phyloP scores from a whole-genome alignment of 2,888 invertebrate genomes.

The Synergus gifuensis region DNA sequence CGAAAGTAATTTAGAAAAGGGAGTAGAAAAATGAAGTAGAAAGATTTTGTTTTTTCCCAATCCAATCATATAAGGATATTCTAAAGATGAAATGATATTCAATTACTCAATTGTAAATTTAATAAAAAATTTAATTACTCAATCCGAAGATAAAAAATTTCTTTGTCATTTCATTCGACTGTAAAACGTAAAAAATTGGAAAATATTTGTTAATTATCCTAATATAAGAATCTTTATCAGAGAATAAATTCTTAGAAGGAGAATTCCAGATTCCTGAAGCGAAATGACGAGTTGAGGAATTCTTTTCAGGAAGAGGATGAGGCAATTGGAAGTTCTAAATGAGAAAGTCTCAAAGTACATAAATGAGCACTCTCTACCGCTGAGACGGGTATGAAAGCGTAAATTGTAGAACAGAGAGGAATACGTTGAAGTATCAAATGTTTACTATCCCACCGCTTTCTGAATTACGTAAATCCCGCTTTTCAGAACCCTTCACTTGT shows the following conservation, averaged over 20 bases:
- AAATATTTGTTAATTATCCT: background rate
- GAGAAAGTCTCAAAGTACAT: constrained; percentile 29
- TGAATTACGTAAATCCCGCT: constrained; percentile 64
- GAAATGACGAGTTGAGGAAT: constrained; percentile 26
- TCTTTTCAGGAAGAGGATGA: background rate
- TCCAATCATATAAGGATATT: too few species aligned
- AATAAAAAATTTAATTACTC: too few species aligned
- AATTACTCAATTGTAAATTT: too few species aligned
- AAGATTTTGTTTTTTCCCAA: too few species aligned
- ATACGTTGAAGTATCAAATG: constrained; percentile 60
- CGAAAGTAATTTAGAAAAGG: too few species aligned
- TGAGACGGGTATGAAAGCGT: constrained; percentile 19
- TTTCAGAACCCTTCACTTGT: constrained; percentile 48
- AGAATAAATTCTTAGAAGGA: background rate
- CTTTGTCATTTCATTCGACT: too few species aligned
- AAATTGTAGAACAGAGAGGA: constrained; percentile 39
- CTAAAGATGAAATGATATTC: too few species aligned
- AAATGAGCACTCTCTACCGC: constrained; percentile 2
- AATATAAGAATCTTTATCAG: too few species aligned
- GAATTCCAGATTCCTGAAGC: background rate
- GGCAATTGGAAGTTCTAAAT: constrained; percentile 34
- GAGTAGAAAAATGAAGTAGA: too few species aligned
- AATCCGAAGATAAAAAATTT: too few species aligned
- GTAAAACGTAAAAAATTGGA: background rate
- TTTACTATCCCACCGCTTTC: constrained; percentile 60